Evolutionary conservation across 2,797 vertebrate genomes (phyloP).

Genomic region (Chelon labrosus): DNA sequence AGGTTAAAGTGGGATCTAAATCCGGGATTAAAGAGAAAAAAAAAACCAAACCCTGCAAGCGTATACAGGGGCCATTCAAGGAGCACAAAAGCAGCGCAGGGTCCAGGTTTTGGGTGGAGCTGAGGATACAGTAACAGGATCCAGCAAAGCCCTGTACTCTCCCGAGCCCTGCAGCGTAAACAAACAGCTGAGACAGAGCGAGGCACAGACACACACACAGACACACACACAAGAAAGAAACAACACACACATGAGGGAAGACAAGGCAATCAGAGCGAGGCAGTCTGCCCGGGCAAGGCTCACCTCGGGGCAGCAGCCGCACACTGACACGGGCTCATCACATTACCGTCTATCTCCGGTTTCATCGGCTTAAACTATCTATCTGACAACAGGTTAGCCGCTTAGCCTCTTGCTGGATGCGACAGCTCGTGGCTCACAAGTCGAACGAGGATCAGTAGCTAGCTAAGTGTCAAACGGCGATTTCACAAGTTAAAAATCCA

Average conservation of each 20-base stretch:
- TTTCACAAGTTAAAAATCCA: background rate
- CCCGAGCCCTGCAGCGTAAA: conserved; percentile 78
- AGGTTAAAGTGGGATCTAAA: conserved; percentile 85
- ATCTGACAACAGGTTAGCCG: conserved; percentile 71
- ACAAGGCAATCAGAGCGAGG: conserved; percentile 68
- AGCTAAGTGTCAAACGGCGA: conserved; percentile 2
- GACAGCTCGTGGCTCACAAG: conserved; percentile 49
- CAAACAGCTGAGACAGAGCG: conserved; percentile 78
- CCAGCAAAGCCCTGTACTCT: conserved; percentile 74
- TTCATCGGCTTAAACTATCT: conserved; percentile 75
- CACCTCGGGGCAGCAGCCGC: conserved; percentile 76
- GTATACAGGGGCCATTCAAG: conserved; percentile 43
- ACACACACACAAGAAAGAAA: conserved; percentile 27
- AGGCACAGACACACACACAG: conserved; percentile 47
- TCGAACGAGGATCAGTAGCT: conserved; percentile 50
- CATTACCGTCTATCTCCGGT: conserved; percentile 77
- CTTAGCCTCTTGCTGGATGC: conserved; percentile 52
- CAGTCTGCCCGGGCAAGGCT: conserved; percentile 68
- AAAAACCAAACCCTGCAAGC: conserved; percentile 52
- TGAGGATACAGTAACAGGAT: conserved; percentile 80
- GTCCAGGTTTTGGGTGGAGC: conserved; percentile 75
- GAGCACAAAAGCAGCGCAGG: conserved; percentile 68
- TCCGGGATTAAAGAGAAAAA: conserved; percentile 69
- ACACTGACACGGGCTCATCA: conserved; percentile 77
- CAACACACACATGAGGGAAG: conserved; percentile 19